These are phyloP conservation scores for Trididemnum miniatum DNA, from an alignment of 23 tunicate species.

Conservation along the genomic window DNA sequence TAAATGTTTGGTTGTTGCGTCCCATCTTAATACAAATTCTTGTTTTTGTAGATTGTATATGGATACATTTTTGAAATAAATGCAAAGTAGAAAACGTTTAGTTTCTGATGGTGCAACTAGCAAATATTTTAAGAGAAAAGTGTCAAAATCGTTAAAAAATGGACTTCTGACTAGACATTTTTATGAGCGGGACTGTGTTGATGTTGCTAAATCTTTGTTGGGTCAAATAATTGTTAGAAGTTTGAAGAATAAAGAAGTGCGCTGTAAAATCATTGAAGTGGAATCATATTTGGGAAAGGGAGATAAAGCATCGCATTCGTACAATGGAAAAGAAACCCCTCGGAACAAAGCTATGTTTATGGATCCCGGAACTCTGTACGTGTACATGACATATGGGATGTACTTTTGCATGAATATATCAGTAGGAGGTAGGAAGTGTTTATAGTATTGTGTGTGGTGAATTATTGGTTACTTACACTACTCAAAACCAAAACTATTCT, in stretches of 20 bases:
- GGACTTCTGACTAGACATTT: neutral
- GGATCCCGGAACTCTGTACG: slow-evolving; percentile 70
- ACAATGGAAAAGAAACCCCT: slow-evolving; percentile 37
- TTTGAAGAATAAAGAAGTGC: neutral
- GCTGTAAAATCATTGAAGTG: slow-evolving; percentile 54
- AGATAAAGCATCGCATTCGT: slow-evolving; percentile 68
- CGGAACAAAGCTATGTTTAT: slow-evolving; percentile 71
- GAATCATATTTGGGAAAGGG: slow-evolving; percentile 51
- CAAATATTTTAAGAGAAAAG: slow-evolving; percentile 11
- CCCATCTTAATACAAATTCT: too few species aligned
- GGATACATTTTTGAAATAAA: too few species aligned
- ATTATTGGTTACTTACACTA: too few species aligned
- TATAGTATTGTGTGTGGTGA: too few species aligned
- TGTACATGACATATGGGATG: slow-evolving; percentile 74
- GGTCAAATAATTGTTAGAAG: slow-evolving; percentile 43
- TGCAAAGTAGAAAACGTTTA: neutral
- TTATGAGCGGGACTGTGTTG: slow-evolving; percentile 18
- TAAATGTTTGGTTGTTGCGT: too few species aligned
- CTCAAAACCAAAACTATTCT: too few species aligned
- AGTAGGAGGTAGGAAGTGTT: slow-evolving; percentile 26
- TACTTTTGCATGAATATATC: slow-evolving; percentile 76
- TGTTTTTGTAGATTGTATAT: too few species aligned
- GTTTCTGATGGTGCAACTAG: neutral
- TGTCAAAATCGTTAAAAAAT: neutral
- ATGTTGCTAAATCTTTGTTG: slow-evolving; percentile 42